Conservation (phyloP, 2,797 vertebrate genomes). For the Malacoctenus gilli region DNA sequence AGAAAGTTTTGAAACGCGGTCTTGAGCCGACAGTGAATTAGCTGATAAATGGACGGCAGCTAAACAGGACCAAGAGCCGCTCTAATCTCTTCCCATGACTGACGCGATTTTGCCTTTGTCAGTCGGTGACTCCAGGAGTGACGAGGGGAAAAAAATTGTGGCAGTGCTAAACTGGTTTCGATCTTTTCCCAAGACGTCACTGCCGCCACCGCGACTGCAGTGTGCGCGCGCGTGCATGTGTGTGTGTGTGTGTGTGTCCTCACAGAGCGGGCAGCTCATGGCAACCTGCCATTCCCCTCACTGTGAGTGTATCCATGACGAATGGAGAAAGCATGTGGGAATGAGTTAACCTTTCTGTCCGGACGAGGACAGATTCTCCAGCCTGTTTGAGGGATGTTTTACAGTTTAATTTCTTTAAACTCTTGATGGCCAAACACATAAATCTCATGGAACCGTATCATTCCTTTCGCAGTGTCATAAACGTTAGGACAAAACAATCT, state of each 20-base stretch:
- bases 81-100: slow-evolving; percentile 25
- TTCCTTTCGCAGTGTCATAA: slow-evolving; percentile 16
- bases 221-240: slow-evolving; percentile 25
- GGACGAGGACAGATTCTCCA: slow-evolving; percentile 28
- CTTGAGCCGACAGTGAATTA: slow-evolving; percentile 28
- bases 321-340: slow-evolving; percentile 62
- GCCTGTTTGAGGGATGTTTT: slow-evolving; percentile 22
- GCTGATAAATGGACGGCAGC: slow-evolving; percentile 19
- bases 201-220: neutral
- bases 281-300: slow-evolving; percentile 38
- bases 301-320: slow-evolving; percentile 52
- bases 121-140: slow-evolving; percentile 5
- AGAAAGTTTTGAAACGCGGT: slow-evolving; percentile 18
- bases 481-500: neutral
- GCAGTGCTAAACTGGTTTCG: slow-evolving; percentile 2
- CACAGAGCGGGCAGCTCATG: slow-evolving; percentile 16
- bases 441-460: slow-evolving; percentile 35
- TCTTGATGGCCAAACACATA: slow-evolving; percentile 16
- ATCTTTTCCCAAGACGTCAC: slow-evolving; percentile 9
- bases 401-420: slow-evolving; percentile 18
- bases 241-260: slow-evolving; percentile 13
- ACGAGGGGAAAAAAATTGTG: slow-evolving; percentile 21
- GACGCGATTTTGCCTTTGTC: slow-evolving; percentile 29
- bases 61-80: slow-evolving; percentile 3
- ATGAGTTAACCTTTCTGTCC: slow-evolving; percentile 61